Evolutionary conservation across 35 echinoderm and acorn worm genomes (phyloP), one percentile per base, ranked within the genome.

Genomic region (Acanthaster planci): DNA sequence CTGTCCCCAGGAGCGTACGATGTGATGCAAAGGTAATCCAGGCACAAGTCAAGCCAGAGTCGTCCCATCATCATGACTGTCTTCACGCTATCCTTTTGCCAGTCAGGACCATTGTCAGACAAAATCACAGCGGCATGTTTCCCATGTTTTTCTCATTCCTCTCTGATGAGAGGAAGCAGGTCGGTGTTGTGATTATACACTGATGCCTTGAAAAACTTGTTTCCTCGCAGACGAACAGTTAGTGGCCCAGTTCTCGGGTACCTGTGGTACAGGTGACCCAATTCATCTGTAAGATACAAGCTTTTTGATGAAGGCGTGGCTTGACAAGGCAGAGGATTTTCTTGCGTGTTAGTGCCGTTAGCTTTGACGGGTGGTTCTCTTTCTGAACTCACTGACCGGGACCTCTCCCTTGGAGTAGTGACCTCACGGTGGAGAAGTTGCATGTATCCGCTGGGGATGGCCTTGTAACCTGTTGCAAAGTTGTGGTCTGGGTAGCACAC

Each of bases 391-490:
- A 10, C 8, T 76, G 7, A 27, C 36, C 36, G 7, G 7, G n/a
- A 34, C 36, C 67, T 7, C n/a, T 34, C 8, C n/a, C 22, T 34
- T 34, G 36, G 9, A 76, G n/a, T n/a, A n/a, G n/a, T n/a, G n/a
- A n/a, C n/a, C n/a, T n/a, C n/a, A n/a, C 72, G 27, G 37, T 38
- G 72, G 18, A 50, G 76, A 38, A 14, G 26, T 31, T 52, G 39
- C 17, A 81, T 51, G n/a, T 81, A 81, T 18, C 79, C 79, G 22
- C 79, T 81, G 79, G 79, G n/a, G 38, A 52, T 81, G 51, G 19
- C 18, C 29, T 52, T 52, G 31, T 81, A 81, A 3, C 79, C 79
- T 4, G 79, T 51, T 52, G 79, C 6, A 31, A 81, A 81, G 2
- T 44, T 81, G 22, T 81, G 79, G 47, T 81, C 79, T 10, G 26